phyloP scores from a whole-genome alignment of 2,797 vertebrate species.

The Semotilus atromaculatus region DNA sequence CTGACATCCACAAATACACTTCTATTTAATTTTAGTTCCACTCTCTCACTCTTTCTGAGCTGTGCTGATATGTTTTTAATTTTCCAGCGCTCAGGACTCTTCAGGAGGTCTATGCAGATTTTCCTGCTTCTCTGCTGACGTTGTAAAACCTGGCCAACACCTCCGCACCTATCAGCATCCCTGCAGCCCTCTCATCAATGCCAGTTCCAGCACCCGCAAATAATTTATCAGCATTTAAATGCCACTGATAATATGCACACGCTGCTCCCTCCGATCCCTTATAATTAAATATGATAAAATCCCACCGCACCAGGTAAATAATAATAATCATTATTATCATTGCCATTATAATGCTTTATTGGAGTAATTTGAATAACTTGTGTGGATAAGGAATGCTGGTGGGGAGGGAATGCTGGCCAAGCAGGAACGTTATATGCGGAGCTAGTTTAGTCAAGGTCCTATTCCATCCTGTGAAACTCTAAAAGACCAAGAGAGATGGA shows the following conservation, averaged over 20 bases:
- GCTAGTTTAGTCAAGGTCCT: conserved; percentile 46
- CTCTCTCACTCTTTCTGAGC: conserved; percentile 53
- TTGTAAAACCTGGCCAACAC: conserved; percentile 55
- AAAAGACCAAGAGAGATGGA: conserved; percentile 56
- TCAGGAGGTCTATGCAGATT: conserved; percentile 63
- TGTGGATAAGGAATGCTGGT: conserved; percentile 62
- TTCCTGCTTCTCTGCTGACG: conserved; percentile 58
- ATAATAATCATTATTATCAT: conserved; percentile 72
- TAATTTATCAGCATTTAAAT: conserved; percentile 70
- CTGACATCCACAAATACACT: conserved; percentile 21
- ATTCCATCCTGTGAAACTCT: conserved; percentile 32
- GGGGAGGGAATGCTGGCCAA: conserved; percentile 61
- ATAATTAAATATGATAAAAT: conserved; percentile 76
- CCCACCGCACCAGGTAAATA: conserved; percentile 71
- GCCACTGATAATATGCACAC: conserved; percentile 69
- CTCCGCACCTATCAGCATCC: conserved; percentile 55
- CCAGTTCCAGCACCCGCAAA: conserved; percentile 63
- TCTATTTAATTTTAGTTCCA: conserved; percentile 10
- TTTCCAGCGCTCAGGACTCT: conserved; percentile 56
- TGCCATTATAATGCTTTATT: conserved; percentile 71
- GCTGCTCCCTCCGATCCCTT: conserved; percentile 63
- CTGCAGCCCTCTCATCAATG: conserved; percentile 51
- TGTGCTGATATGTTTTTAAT: conserved; percentile 66
- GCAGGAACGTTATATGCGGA: conserved; percentile 62
- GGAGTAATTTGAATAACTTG: conserved; percentile 72